Evolutionary conservation across 1,140 invertebrate genomes (phyloP).

Genomic region (Drosophila arawakana): DNA sequence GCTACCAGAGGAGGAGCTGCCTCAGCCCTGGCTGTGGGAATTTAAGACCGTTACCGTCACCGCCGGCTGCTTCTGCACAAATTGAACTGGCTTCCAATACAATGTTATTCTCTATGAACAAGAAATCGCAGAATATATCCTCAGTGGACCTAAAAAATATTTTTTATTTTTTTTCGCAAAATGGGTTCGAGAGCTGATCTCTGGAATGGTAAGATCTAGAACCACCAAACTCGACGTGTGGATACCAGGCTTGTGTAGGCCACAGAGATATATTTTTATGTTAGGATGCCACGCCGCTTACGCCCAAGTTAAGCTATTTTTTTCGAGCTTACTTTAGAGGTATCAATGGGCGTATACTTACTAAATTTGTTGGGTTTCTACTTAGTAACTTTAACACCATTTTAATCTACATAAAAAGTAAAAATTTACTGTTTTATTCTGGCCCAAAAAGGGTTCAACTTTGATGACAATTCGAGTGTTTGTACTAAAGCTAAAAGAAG

Average conservation of each 20-base stretch:
- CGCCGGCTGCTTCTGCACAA: constrained; percentile 81
- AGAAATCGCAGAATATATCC: not conserved
- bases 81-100: constrained; percentile 27
- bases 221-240: too few species aligned
- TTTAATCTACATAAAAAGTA: not conserved
- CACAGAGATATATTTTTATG: too few species aligned
- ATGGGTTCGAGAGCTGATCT: not conserved
- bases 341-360: too few species aligned
- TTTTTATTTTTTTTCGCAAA: constrained; percentile 49
- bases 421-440: not conserved
- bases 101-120: not conserved
- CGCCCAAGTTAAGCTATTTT: too few species aligned
- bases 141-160: constrained; percentile 51
- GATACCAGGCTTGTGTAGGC: too few species aligned
- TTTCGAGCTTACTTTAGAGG: too few species aligned
- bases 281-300: too few species aligned
- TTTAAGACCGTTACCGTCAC: constrained; percentile 76
- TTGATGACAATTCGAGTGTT: constrained; percentile 28
- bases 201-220: too few species aligned
- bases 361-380: too few species aligned
- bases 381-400: too few species aligned
- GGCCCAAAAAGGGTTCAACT: constrained; percentile 18
- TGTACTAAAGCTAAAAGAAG: constrained; percentile 28
- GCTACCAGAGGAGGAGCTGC: constrained; percentile 56
- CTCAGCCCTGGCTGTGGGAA: constrained; percentile 70